phyloP scores from a whole-genome alignment of 2,888 invertebrate species.

The Cistogaster globosa region DNA sequence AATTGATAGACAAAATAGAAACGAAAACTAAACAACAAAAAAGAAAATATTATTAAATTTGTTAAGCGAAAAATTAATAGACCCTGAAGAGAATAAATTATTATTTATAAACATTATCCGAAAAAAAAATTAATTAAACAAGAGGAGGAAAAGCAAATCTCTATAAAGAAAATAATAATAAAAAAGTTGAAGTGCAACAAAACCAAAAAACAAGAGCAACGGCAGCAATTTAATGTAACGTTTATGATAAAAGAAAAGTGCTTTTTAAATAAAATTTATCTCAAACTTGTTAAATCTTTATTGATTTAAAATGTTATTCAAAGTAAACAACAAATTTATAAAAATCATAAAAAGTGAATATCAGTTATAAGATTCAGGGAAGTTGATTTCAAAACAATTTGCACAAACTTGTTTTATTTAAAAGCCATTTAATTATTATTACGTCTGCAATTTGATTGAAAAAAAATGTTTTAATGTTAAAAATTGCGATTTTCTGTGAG shows the following conservation, averaged over 20 bases:
- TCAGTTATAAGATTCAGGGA: slow-evolving; percentile 25
- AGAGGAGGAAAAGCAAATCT: slow-evolving; percentile 1
- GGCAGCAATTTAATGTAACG: not conserved
- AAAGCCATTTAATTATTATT: slow-evolving; percentile 25
- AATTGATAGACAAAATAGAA: slow-evolving; percentile 37
- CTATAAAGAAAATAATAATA: slow-evolving; percentile 23
- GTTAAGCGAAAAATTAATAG: slow-evolving; percentile 66
- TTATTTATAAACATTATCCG: slow-evolving; percentile 23
- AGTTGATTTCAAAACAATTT: slow-evolving; percentile 5
- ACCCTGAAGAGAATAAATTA: slow-evolving; percentile 68
- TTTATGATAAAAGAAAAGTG: slow-evolving; percentile 19
- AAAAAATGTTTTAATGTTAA: not conserved
- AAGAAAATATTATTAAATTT: slow-evolving; percentile 48
- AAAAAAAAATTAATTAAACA: not conserved
- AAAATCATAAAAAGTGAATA: slow-evolving; percentile 28
- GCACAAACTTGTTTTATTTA: slow-evolving; percentile 28
- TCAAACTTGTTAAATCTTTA: slow-evolving; percentile 12
- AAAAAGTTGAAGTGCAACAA: slow-evolving; percentile 28
- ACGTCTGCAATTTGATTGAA: slow-evolving; percentile 4
- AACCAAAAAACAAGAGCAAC: not conserved
- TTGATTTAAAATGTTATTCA: not conserved
- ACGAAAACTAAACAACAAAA: slow-evolving; percentile 8
- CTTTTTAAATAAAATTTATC: slow-evolving; percentile 31
- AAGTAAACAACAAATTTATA: not conserved
- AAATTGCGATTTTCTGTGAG: too few relatives aligned